These are phyloP conservation scores for Pipistrellus kuhlii DNA, from an alignment of 2,797 vertebrate species.

Conservation along the genomic window DNA sequence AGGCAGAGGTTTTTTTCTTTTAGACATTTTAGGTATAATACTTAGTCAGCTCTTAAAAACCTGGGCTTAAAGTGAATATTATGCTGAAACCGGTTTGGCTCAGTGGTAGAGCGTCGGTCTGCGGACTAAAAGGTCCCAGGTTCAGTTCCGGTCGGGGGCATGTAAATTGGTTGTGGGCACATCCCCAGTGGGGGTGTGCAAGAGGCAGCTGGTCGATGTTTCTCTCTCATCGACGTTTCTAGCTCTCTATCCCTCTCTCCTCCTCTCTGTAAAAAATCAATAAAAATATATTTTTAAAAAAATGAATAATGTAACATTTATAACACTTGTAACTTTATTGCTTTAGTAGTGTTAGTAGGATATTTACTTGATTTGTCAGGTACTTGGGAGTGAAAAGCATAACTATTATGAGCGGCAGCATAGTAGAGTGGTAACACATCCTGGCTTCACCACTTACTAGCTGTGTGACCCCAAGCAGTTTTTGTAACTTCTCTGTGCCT, in stretches of 20 bases:
- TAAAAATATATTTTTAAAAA: no score
- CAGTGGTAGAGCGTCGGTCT: no score
- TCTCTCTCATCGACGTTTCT: no score
- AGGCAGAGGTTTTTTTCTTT: constrained; percentile 33
- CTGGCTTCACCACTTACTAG: not conserved
- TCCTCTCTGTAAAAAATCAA: no score
- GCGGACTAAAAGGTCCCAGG: no score
- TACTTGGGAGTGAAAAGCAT: not conserved
- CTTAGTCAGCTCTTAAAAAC: constrained; percentile 41
- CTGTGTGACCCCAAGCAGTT: not conserved
- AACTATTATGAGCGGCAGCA: not conserved
- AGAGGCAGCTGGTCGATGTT: no score
- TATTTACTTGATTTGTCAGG: constrained; percentile 2
- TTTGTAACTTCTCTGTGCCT: not conserved
- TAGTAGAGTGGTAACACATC: not conserved
- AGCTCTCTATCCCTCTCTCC: no score
- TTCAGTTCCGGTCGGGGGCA: no score
- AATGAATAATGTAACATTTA: not conserved
- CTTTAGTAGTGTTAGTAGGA: not conserved
- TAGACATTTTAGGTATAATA: not conserved
- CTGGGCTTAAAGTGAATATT: not conserved
- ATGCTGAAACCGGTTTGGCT: no score
- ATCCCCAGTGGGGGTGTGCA: no score
- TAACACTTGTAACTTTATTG: not conserved
- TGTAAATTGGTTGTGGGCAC: no score